These are phyloP conservation scores for Drosophila nr. perissopoda DNA, from an alignment of 2,888 invertebrate genomes.

Conservation along the genomic window DNA sequence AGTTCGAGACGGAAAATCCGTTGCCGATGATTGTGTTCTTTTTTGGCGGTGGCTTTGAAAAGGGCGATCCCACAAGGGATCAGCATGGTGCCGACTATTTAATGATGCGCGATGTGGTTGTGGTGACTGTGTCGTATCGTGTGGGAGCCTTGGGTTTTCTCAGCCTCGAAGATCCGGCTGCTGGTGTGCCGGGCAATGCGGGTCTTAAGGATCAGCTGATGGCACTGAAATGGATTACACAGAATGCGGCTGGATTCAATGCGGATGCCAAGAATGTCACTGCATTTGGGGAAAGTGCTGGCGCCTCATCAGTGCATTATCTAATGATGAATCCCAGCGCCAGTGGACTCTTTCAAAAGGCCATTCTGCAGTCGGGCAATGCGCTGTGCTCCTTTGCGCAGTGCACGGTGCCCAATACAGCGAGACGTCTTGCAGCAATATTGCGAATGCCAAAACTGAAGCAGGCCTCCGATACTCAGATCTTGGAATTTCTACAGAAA, in stretches of 20 bases:
- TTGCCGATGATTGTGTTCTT: conserved; percentile 85
- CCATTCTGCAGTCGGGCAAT: conserved; percentile 82
- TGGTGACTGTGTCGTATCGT: conserved; percentile 85
- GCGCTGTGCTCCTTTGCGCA: conserved; percentile 79
- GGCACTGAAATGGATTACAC: conserved; percentile 85
- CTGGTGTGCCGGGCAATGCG: conserved; percentile 86
- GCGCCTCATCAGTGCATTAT: conserved; percentile 85
- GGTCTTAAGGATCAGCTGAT: conserved; percentile 86
- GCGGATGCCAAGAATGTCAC: conserved; percentile 86
- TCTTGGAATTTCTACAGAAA: conserved; percentile 64
- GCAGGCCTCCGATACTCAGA: conserved; percentile 61
- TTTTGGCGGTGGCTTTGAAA: conserved; percentile 85
- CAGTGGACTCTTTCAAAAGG: conserved; percentile 83
- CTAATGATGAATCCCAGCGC: conserved; percentile 85
- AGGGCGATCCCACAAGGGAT: conserved; percentile 83
- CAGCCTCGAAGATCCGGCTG: conserved; percentile 83
- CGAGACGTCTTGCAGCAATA: conserved; percentile 74
- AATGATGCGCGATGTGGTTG: conserved; percentile 84
- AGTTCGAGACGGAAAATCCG: conserved; percentile 55
- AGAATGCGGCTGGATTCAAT: conserved; percentile 85
- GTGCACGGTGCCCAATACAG: conserved; percentile 60
- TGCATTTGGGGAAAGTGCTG: conserved; percentile 86
- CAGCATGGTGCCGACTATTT: conserved; percentile 85
- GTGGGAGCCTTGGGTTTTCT: conserved; percentile 86
- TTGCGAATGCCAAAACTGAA: conserved; percentile 73